These are phyloP conservation scores for Protophormia terraenovae DNA, from an alignment of 2,888 invertebrate species.

Conservation along the genomic window DNA sequence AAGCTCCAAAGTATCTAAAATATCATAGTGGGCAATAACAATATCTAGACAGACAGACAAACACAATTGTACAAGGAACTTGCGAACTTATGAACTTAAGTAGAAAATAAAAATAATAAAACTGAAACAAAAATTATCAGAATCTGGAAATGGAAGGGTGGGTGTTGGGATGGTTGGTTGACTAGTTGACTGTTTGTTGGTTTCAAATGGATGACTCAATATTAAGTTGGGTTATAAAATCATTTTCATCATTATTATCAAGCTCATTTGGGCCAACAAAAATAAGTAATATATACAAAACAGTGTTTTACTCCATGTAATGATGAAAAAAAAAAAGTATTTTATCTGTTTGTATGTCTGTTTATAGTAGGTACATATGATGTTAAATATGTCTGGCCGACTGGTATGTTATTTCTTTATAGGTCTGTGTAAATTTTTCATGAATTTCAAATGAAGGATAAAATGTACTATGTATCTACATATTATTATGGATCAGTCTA, in stretches of 20 bases:
- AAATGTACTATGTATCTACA: no score
- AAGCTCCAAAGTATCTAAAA: background rate
- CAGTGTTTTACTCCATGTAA: background rate
- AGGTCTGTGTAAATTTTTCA: background rate
- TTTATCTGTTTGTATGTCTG: background rate
- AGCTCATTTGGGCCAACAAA: background rate
- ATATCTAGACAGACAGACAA: background rate
- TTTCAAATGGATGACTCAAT: background rate
- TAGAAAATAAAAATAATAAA: no score
- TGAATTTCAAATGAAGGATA: background rate
- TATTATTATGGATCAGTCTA: background rate
- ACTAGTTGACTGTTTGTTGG: background rate
- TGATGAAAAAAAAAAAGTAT: background rate
- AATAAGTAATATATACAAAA: background rate
- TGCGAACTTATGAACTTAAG: background rate
- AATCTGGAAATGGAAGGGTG: background rate
- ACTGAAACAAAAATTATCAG: background rate
- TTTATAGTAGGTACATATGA: no score
- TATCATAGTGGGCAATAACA: slow-evolving; percentile 3
- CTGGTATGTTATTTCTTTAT: background rate
- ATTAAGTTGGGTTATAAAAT: background rate
- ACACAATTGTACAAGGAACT: background rate
- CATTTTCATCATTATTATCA: background rate
- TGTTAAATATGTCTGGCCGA: no score
- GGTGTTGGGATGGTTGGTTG: background rate